Evolutionary conservation across 1,140 invertebrate species (phyloP).

Genomic region (Dendrolimus punctatus): DNA sequence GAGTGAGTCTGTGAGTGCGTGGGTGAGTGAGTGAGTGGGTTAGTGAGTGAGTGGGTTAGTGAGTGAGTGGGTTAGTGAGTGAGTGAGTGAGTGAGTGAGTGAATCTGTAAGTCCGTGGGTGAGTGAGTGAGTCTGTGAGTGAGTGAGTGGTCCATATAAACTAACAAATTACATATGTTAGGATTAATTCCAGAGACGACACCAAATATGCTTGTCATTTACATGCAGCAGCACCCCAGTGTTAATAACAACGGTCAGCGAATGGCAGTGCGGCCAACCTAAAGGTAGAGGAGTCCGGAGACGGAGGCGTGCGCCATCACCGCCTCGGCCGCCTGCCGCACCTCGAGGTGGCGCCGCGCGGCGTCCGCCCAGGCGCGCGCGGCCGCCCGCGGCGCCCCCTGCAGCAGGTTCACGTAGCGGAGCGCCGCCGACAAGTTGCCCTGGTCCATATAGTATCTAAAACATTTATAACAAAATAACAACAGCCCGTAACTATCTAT

Average conservation of each 20-base stretch:
- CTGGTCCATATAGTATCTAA: conserved; percentile 88
- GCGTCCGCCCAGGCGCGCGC: conserved; percentile 92
- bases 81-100: no score
- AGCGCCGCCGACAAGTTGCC: conserved; percentile 89
- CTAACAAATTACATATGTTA: no score
- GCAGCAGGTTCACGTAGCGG: conserved; percentile 91
- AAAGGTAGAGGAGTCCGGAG: conserved; percentile 79
- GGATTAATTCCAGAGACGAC: no score
- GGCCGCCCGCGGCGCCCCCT: conserved; percentile 87
- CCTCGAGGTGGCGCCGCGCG: conserved; percentile 87
- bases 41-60: no score
- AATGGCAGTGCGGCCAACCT: conserved; percentile 20
- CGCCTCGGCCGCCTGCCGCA: conserved; percentile 90
- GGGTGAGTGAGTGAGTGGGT: no score
- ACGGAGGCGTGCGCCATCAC: conserved; percentile 89
- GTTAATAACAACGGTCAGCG: neutral
- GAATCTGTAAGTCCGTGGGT: no score
- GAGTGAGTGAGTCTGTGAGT: no score
- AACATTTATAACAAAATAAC: conserved; percentile 1
- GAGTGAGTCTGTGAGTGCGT: no score
- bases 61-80: no score
- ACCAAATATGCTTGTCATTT: neutral
- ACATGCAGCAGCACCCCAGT: neutral
- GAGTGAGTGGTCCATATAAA: no score
- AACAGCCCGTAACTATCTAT: neutral